A percentile compares a stretch with the other conserved stretches of the same genome.
Evolutionary conservation across 2,888 invertebrate genomes (phyloP).

Genomic region (Erebia palarica): DNA sequence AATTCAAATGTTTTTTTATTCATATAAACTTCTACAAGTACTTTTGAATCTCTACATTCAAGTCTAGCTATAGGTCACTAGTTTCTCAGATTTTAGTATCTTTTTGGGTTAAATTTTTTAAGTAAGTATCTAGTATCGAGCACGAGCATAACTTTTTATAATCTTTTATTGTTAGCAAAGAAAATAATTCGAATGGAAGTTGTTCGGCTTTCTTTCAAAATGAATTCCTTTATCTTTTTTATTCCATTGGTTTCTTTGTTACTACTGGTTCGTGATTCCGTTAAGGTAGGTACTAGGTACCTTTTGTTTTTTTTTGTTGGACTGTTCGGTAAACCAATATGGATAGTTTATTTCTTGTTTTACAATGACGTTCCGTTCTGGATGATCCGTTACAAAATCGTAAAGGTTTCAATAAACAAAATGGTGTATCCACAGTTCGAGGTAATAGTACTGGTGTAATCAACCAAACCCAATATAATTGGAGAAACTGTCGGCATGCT

Average conservation of each 20-base stretch:
- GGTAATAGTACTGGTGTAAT: too few species aligned
- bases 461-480: too few species aligned
- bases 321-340: background rate
- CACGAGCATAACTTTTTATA: constrained; percentile 15
- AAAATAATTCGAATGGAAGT: background rate
- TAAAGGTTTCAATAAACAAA: background rate
- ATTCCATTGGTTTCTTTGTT: constrained; percentile 19
- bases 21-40: too few species aligned
- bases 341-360: background rate
- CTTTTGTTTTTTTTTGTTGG: background rate
- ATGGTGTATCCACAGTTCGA: background rate
- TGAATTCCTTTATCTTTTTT: constrained; percentile 13
- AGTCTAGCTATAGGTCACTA: background rate
- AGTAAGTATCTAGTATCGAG: constrained; percentile 5
- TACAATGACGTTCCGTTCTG: background rate
- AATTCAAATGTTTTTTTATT: too few species aligned
- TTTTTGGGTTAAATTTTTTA: background rate
- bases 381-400: background rate
- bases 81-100: background rate
- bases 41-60: too few species aligned
- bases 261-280: constrained; percentile 1
- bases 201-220: constrained; percentile 2
- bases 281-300: too few species aligned
- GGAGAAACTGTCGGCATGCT: too few species aligned
- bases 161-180: constrained; percentile 2